Base-by-base conservation (phyloP, 2,113 vertebrate genomes). In the Tyto alba region DNA sequence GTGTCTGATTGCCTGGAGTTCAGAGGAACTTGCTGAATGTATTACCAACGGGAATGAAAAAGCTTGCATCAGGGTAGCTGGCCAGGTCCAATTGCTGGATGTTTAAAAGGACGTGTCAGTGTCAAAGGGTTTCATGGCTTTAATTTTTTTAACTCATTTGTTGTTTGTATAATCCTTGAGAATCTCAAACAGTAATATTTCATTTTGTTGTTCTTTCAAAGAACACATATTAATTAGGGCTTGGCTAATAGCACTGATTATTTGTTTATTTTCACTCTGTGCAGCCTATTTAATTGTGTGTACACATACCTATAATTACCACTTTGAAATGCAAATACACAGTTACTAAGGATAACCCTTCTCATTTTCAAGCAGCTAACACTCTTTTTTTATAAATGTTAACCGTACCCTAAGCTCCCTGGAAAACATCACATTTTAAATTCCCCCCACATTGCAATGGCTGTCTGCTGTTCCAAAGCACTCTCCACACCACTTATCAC, bases 261-360 rank as follows among this genome's bases (percentile, higher is more conserved):
- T 94, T 96, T 97, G 96, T 97, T 96, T 97, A 92, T 96, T 97
- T 97, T 97, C 91, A 89, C 63, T 92, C 81, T 85, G 23, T 83
- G 67, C 74, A 89, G 74, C 63, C 85, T 89, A 73, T 96, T 93
- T 96, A 95, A 89, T 96, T 91, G 77, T 95, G 94, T 95, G 68
- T 96, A 95, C 78, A 89, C 94, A 88, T 87, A 82, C 62, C 77
- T 87, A 30, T 93, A 96, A 97, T 96, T 96, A 95, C 71, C 84
- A 79, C 96, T 97, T 96, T 97, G 94, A 96, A 97, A 96, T 96
- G 96, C 94, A 95, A 97, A 96, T 95, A 66, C 32, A 43, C 67
- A 79, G 71, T 89, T 95, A 85, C 96, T 95, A 91, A 95, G 95
- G 96, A 96, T 91, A 96, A 96, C 94, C 38, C 66, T 85, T 92